Percentiles rank a stretch among this genome's conserved stretches.
Evolutionary conservation across 2,797 vertebrate genomes (phyloP).

Genomic region (Valencia hispanica): DNA sequence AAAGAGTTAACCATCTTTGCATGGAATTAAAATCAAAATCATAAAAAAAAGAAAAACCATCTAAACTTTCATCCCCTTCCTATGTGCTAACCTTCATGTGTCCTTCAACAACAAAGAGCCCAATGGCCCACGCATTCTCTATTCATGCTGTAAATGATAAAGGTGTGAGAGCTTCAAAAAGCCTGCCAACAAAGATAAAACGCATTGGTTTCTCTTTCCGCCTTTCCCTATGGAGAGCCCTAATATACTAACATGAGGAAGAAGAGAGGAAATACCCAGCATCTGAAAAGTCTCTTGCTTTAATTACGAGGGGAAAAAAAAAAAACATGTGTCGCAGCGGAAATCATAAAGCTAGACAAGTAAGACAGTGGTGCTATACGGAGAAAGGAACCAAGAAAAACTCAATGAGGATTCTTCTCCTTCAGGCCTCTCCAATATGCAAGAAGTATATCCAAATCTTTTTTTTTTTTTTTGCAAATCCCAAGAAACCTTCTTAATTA

Average conservation of each 20-base stretch:
- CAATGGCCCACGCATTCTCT: slow-evolving; percentile 61
- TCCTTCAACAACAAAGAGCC: slow-evolving; percentile 72
- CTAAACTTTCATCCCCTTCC: slow-evolving; percentile 43
- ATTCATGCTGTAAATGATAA: slow-evolving; percentile 70
- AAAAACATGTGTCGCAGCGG: slow-evolving; percentile 57
- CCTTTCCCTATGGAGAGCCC: slow-evolving; percentile 58
- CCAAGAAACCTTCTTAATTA: slow-evolving; percentile 77
- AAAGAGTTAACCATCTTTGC: slow-evolving; percentile 21
- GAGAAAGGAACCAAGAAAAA: slow-evolving; percentile 35
- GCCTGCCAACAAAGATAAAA: slow-evolving; percentile 51
- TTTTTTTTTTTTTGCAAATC: slow-evolving; percentile 44
- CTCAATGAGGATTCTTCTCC: slow-evolving; percentile 51
- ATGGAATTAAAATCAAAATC: slow-evolving; percentile 34
- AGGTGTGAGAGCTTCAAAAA: slow-evolving; percentile 70
- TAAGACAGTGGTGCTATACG: slow-evolving; percentile 32
- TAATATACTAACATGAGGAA: slow-evolving; percentile 43
- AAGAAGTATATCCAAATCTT: slow-evolving; percentile 45
- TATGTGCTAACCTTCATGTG: slow-evolving; percentile 58
- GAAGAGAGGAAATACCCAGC: slow-evolving; percentile 50
- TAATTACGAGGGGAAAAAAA: slow-evolving; percentile 61
- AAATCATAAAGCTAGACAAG: slow-evolving; percentile 63
- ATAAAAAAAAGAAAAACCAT: slow-evolving; percentile 36
- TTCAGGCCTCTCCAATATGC: slow-evolving; percentile 58
- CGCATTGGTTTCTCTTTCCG: slow-evolving; percentile 50
- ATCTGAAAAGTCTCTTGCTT: slow-evolving; percentile 49